These are phyloP conservation scores for Schizothorax lantsangensis DNA, from an alignment of 2,797 vertebrate species.

Conservation along the genomic window DNA sequence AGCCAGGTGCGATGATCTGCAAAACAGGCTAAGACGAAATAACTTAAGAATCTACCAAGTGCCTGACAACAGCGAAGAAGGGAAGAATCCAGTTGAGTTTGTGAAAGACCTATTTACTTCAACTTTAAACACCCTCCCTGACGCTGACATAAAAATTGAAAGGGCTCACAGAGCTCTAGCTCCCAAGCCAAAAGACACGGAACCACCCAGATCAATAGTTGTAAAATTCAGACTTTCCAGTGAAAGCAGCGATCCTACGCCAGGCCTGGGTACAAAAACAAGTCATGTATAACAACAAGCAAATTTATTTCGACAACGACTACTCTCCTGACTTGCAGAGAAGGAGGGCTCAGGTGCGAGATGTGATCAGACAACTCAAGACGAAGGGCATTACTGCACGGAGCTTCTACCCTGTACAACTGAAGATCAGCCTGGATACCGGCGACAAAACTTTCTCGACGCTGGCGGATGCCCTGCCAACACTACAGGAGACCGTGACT, in stretches of 20 bases:
- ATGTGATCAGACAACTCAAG: slow-evolving; percentile 39
- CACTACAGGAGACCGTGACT: not conserved
- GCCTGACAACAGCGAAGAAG: not conserved
- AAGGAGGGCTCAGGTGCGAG: slow-evolving; percentile 19
- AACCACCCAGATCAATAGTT: slow-evolving; percentile 8
- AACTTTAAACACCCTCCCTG: not conserved
- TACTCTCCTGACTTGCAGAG: slow-evolving; percentile 47
- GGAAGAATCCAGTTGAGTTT: not conserved
- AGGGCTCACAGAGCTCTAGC: slow-evolving; percentile 38
- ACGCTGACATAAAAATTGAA: slow-evolving; percentile 21
- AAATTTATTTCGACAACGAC: slow-evolving; percentile 40
- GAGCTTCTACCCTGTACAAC: slow-evolving; percentile 35
- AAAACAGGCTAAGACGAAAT: slow-evolving; percentile 7
- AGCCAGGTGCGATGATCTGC: not conserved
- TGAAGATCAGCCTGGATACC: no score
- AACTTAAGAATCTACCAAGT: not conserved
- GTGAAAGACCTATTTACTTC: not conserved
- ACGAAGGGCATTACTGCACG: slow-evolving; percentile 28
- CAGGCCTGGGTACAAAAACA: not conserved
- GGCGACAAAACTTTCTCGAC: not conserved
- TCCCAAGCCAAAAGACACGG: slow-evolving; percentile 31
- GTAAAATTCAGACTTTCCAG: not conserved
- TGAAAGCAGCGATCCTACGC: not conserved
- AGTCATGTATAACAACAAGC: not conserved
- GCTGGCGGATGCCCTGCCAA: not conserved